Evolutionary conservation across 2,113 vertebrate species (phyloP), one percentile per base, ranked within the genome.

Genomic region (Chloebia gouldiae): DNA sequence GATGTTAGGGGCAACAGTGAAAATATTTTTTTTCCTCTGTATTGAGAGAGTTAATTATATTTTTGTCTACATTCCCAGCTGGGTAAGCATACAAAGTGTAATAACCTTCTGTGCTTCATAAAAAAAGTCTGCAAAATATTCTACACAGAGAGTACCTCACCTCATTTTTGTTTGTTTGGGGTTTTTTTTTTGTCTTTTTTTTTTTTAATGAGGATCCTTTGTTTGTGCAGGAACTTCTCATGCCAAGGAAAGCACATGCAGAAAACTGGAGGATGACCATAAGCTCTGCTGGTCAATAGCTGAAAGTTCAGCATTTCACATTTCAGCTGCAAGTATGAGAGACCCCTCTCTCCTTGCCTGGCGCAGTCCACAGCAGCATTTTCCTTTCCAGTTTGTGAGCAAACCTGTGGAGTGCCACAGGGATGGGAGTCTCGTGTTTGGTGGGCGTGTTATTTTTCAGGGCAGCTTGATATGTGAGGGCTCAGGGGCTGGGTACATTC

Each of bases 121-220:
- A 19, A 23, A 88, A 83, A 64, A 56, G 27, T 68, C 33, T 82
- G 13, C 30, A 35, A 63, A 76, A 28, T 49, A 6, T 60, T 86
- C 60, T n/a, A 13, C 8, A 9, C n/a, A 83, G 39, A 7, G n/a
- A 69, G 27, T 13, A 23, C 13, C 4, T 75, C 5, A 6, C 8
- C 13, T 71, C 17, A 2, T 18, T 68, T 56, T 71, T 7, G 13
- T 78, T 37, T 28, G 23, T 13, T 65, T 11, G 3, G 6, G 25
- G 7, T 13, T 2, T 18, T 1, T 2, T 13, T 31, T 47, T 30
- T 18, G 3, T 21, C 15, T 35, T 56, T 10, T 4, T 10, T 23
- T n/a, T 60, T 47, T 47, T 11, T 13, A 49, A 40, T 71, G 35
- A 78, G 6, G 14, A 42, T 65, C 3, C 5, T 68, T 86, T 59